Evolutionary conservation across 2,113 vertebrate genomes (phyloP), one percentile per base, ranked within the genome.

Genomic region (Glareola pratincola): DNA sequence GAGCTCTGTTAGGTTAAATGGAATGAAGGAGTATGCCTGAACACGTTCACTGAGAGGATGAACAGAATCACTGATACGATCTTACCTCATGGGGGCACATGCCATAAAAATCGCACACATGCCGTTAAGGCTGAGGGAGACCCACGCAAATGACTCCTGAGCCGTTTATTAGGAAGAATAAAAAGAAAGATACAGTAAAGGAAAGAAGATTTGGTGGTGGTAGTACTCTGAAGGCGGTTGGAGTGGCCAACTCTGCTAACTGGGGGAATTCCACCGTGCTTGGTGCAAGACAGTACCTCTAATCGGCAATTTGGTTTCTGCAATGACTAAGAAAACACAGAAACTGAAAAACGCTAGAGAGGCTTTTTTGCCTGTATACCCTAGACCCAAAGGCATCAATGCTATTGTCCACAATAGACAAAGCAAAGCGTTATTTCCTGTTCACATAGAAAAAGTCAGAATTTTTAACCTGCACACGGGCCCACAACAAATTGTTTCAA

Each of bases 271-370:
- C 68, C 22, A 47, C 23, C 0, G 4, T 26, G 36, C 36, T 22
- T 41, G 32, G n/a, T 13, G 18, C 1, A 2, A 76, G 37, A 14
- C 17, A 19, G 0, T 6, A 12, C 9, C 47, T 39, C 8, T 12
- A 50, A 57, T 41, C 5, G 18, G 6, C 29, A 47, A 14, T 69
- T 76, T 10, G 10, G 1, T 6, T n/a, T 79, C 62, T 48, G 22
- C 29, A 59, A 15, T 51, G 34, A 21, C 32, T 50, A 60, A 12
- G 37, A 73, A 8, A 78, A 54, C 4, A 8, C 1, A 32, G 37
- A 43, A 74, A 89, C 14, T 4, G 18, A 88, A 19, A 64, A 62
- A 17, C 8, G 4, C 45, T 68, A 48, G 32, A 6, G 20, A 50
- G 21, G 32, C 3, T 62, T 60, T 37, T 43, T 37, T 3, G 1